phyloP scores from a whole-genome alignment of 2,888 invertebrate species.

The Erpobdella octoculata region DNA sequence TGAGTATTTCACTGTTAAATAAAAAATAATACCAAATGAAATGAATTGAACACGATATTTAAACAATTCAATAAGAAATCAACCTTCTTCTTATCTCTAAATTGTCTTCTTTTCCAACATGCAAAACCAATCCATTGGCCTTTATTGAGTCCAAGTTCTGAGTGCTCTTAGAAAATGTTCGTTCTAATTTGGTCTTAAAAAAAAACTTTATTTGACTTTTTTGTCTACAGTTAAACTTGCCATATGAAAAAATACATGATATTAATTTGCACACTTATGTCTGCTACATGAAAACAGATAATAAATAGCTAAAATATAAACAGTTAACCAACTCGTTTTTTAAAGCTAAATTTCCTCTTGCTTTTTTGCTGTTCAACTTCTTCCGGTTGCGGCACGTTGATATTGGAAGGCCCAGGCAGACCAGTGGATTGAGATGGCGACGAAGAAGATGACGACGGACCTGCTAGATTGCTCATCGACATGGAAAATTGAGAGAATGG shows the following conservation, averaged over 20 bases:
- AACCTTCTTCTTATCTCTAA: background rate
- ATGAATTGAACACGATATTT: too few species aligned
- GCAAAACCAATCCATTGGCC: background rate
- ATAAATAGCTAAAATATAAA: background rate
- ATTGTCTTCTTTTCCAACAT: background rate
- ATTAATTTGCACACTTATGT: background rate
- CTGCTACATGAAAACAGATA: background rate
- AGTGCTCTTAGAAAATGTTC: background rate
- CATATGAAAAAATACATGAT: background rate
- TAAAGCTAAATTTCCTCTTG: constrained; percentile 19
- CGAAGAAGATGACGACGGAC: background rate
- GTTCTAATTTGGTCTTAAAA: background rate
- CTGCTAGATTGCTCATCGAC: constrained; percentile 9
- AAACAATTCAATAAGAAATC: background rate
- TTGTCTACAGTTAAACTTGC: too few species aligned
- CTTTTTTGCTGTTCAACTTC: background rate
- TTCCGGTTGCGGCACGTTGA: background rate
- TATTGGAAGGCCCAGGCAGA: too few species aligned
- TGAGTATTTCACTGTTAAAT: background rate
- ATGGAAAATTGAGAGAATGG: background rate
- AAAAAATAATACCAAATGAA: too few species aligned
- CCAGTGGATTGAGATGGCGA: background rate
- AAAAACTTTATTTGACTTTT: background rate
- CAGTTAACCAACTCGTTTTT: background rate
- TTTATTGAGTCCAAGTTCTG: constrained; percentile 3